These are phyloP conservation scores for Pogonomyrmex barbatus DNA, from an alignment of 1,140 invertebrate genomes.

Conservation along the genomic window DNA sequence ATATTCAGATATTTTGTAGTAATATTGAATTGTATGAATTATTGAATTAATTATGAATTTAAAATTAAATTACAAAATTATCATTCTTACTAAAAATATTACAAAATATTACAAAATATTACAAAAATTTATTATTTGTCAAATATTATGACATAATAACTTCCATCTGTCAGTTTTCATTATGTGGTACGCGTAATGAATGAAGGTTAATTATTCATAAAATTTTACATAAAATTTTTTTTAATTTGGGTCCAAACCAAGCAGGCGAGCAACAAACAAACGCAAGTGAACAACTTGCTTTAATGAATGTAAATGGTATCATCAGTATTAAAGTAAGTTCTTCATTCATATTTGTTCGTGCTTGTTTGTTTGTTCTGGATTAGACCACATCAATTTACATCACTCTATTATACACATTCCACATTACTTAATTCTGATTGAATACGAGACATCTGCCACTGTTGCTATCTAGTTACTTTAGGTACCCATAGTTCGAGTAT, in stretches of 20 bases:
- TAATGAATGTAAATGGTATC: neutral
- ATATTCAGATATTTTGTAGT: neutral
- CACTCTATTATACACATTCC: slow-evolving; percentile 46
- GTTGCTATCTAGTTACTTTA: slow-evolving; percentile 79
- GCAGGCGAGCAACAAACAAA: neutral
- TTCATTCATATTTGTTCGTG: slow-evolving; percentile 3
- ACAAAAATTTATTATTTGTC: neutral
- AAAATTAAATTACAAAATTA: neutral
- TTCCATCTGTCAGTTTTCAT: neutral
- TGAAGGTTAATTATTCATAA: neutral
- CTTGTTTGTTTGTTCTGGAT: neutral
- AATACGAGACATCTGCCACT: slow-evolving; percentile 76
- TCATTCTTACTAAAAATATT: neutral
- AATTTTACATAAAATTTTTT: neutral
- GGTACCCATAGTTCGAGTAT: slow-evolving; percentile 80
- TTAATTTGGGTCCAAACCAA: neutral
- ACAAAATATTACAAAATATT: neutral
- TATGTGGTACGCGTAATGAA: neutral
- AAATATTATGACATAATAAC: neutral
- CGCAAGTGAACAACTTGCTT: neutral
- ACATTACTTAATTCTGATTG: slow-evolving; percentile 74
- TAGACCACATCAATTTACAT: neutral
- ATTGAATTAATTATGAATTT: neutral
- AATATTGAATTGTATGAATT: neutral
- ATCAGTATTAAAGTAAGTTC: neutral